Evolutionary conservation across 2,888 invertebrate species (phyloP), one percentile per base, ranked within the genome.

Genomic region (Drosophila affinis): DNA sequence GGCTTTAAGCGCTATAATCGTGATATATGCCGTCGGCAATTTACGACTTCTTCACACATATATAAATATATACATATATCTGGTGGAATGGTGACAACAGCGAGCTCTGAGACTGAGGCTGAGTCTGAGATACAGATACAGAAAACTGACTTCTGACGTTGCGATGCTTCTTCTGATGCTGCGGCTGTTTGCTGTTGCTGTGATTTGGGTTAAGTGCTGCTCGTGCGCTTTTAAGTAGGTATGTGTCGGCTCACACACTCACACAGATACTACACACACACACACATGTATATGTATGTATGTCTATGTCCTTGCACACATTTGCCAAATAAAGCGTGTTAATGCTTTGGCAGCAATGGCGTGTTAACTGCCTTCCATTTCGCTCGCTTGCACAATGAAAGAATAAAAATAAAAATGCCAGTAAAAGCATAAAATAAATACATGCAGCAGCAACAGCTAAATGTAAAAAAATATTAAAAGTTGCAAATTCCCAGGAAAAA

Each of bases 191-290:
- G 71, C 64, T 64, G 58, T 62, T 72, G 56, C 81, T 79, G 76
- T 86, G 89, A 89, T 86, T 86, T 86, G 86, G 85, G 85, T 86
- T 86, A 86, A 86, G 85, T 86, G 85, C 87, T 75, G 89, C 76
- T 86, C 75, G 86, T 79, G 75, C 79, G 77, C 72, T 88, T 81
- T 87, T 89, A 85, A 87, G 89, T 87, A 82, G 88, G 82, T 75
- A 68, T 75, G 51, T 55, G 55, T 54, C 18, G 56, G 39, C 56
- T 61, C 21, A 32, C 56, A 62, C 21, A 32, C 34, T 32, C 44
- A 67, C 45, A 53, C 39, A 48, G 29, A 61, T 51, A 12, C n/a
- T 12, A 48, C n/a, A 68, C 55, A 55, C 46, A 27, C 27, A 9
- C 32, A 3, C 18, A 24, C 24, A 24, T 9, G 34, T 56, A 34